phyloP scores from a whole-genome alignment of 35 echinoderm and acorn worm species.

The Heliocidaris tuberculata region DNA sequence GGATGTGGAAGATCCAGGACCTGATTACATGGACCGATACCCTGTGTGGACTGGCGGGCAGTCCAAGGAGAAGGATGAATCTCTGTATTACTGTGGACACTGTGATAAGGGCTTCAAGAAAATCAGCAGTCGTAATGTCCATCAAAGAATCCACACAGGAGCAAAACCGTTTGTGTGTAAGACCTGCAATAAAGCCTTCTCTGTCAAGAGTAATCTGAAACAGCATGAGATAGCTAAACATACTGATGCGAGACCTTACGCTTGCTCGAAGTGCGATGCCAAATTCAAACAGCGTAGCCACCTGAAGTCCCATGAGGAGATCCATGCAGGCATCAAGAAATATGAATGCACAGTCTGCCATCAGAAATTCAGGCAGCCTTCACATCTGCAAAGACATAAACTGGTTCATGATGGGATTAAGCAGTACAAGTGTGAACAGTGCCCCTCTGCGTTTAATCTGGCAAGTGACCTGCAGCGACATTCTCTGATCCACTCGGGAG shows the following conservation, averaged over 20 bases:
- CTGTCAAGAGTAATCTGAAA: constrained; percentile 45
- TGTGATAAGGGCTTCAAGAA: constrained; percentile 54
- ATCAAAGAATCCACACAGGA: constrained; percentile 45
- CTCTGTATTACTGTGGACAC: constrained; percentile 39
- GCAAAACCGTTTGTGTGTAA: constrained; percentile 56
- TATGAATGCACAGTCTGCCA: constrained; percentile 38
- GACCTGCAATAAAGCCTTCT: constrained; percentile 52
- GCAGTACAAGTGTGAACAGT: constrained; percentile 22
- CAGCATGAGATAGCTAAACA: constrained; percentile 41
- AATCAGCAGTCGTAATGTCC: constrained; percentile 46
- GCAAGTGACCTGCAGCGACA: constrained; percentile 53
- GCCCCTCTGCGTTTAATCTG: constrained; percentile 49
- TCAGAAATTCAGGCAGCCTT: constrained; percentile 49
- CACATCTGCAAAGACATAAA: constrained; percentile 44
- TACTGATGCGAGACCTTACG: constrained; percentile 37
- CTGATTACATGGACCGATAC: neutral
- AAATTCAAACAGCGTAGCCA: constrained; percentile 51
- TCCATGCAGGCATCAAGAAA: constrained; percentile 47
- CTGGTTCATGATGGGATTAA: constrained; percentile 50
- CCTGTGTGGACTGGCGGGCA: neutral
- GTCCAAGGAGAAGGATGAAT: neutral
- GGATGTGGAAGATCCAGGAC: neutral
- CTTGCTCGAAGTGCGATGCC: constrained; percentile 23
- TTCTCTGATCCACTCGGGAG: constrained; percentile 57
- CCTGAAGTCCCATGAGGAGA: constrained; percentile 47